Base-by-base conservation (phyloP, 2,888 invertebrate species). In the Anodontia alba region DNA sequence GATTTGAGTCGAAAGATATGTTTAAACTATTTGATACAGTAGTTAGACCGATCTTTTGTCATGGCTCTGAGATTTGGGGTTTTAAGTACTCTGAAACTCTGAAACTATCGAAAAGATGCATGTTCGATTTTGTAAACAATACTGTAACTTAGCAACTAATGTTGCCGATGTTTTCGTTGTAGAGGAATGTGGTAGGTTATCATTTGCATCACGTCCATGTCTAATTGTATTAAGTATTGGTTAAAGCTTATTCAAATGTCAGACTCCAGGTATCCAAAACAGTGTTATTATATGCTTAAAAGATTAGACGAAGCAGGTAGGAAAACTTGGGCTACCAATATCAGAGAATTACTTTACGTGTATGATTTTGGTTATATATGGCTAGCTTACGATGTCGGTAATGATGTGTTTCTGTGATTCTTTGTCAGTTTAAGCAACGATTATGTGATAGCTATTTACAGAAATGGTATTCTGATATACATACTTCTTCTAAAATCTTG, bases 151-250 rank as follows among this genome's bases (percentile, higher is more conserved):
- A 69, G 54, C 70, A 8, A 57, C 43, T 51, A 70, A 54, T 69
- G 38, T 69, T 69, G 71, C 7, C 70, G 57, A 33, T 31, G 51
- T 23, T 62, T 62, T 10, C 26, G 70, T 1, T 76, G 57, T 38
- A 42, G 31, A 49, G 62, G 26, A 68, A 76, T 5, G 36, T 80
- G 72, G 73, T 7, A 36, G 80, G 49, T 31, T n/a, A n/a, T n/a
- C n/a, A n/a, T n/a, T n/a, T n/a, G n/a, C n/a, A n/a, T n/a, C n/a
- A n/a, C n/a, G n/a, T n/a, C n/a, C n/a, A n/a, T n/a, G n/a, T n/a
- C n/a, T n/a, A n/a, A n/a, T n/a, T n/a, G n/a, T n/a, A n/a, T n/a
- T n/a, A n/a, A n/a, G n/a, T n/a, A n/a, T n/a, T n/a, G n/a, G n/a
- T n/a, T n/a, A n/a, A n/a, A n/a, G n/a, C n/a, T n/a, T n/a, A n/a